Conservation (phyloP, 2,797 vertebrate genomes). For the Phyllotis vaccarum region DNA sequence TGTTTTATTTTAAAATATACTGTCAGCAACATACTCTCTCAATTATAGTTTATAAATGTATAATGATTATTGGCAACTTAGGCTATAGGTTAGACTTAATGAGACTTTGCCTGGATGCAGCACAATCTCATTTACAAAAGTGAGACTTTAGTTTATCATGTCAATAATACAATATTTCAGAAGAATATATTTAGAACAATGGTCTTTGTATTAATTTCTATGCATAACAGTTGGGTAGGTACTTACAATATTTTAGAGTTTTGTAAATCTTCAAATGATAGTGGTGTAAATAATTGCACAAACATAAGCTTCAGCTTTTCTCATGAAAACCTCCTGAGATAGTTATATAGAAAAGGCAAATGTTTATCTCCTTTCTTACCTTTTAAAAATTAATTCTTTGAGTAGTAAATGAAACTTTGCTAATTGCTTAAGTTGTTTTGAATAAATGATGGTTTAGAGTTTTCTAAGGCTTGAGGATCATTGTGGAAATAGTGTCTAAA, state of each 20-base stretch:
- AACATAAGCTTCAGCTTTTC: not conserved
- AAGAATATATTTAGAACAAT: constrained; percentile 39
- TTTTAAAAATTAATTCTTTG: not conserved
- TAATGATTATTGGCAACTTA: not conserved
- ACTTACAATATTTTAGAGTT: constrained; percentile 56
- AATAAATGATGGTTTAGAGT: not conserved
- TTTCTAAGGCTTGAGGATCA: not conserved
- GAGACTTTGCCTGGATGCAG: constrained; percentile 18
- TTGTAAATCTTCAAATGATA: constrained; percentile 45
- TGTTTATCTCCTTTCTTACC: constrained; percentile 33
- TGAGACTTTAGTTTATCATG: not conserved
- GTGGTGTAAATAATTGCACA: not conserved
- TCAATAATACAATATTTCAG: constrained; percentile 18
- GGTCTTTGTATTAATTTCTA: constrained; percentile 34
- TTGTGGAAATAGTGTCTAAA: not conserved
- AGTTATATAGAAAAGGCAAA: not conserved
- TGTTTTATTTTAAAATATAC: constrained; percentile 61
- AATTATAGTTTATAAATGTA: constrained; percentile 62
- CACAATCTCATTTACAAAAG: constrained; percentile 24
- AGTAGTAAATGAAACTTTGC: not conserved
- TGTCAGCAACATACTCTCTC: not conserved
- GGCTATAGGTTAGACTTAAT: not conserved
- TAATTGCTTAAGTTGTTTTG: not conserved
- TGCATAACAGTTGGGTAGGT: not conserved
- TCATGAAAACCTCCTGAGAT: not conserved